These are phyloP conservation scores for Brachylomia viminalis DNA, from an alignment of 2,888 invertebrate genomes.

Conservation along the genomic window DNA sequence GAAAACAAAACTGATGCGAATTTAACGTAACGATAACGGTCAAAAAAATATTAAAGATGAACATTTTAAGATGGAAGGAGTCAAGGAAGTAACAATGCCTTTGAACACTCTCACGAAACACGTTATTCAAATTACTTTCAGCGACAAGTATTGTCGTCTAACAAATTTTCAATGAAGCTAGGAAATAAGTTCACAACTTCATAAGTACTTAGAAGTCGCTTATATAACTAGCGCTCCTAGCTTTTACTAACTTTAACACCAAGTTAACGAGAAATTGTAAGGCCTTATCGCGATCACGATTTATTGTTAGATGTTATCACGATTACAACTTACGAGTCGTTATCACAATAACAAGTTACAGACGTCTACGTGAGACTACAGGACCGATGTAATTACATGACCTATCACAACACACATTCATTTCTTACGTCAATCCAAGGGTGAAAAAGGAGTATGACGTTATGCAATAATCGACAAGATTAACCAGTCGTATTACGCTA, in stretches of 20 bases:
- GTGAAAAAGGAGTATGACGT: constrained; percentile 64
- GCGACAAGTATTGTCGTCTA: constrained; percentile 23
- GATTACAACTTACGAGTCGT: constrained; percentile 15
- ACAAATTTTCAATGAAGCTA: constrained; percentile 53
- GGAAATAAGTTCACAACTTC: constrained; percentile 54
- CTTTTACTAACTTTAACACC: constrained; percentile 48
- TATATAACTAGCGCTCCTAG: constrained; percentile 52
- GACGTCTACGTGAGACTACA: constrained; percentile 12
- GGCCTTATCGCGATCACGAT: constrained; percentile 37
- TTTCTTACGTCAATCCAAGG: constrained; percentile 64
- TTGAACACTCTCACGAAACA: constrained; percentile 38
- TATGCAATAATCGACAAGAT: constrained; percentile 66
- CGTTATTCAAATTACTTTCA: constrained; percentile 52
- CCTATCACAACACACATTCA: constrained; percentile 64
- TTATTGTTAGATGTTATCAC: constrained; percentile 44
- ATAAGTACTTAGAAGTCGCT: constrained; percentile 35
- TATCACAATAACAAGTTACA: constrained; percentile 28
- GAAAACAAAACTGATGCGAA: constrained; percentile 22
- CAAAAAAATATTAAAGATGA: constrained; percentile 13
- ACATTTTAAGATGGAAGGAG: constrained; percentile 14
- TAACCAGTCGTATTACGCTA: constrained; percentile 76
- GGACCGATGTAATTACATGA: constrained; percentile 52
- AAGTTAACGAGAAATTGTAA: constrained; percentile 36
- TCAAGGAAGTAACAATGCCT: constrained; percentile 30
- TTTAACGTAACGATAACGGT: not conserved